Percentiles rank a stretch among this genome's conserved stretches.
These are phyloP conservation scores for Lysandra coridon DNA, from an alignment of 2,888 invertebrate species.

Conservation along the genomic window DNA sequence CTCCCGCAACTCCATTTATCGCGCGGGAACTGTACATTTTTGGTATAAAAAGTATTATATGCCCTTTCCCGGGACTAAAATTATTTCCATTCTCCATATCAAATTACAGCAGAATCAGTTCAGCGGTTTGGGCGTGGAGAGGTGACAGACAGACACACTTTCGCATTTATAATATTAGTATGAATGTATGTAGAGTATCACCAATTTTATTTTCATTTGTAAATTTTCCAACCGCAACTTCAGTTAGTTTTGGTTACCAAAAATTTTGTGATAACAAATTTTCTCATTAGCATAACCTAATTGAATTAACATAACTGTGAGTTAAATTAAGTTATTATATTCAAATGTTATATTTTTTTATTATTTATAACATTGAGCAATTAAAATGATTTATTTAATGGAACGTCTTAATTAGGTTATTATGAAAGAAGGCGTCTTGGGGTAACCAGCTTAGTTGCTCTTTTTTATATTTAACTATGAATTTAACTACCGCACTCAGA, in stretches of 20 bases:
- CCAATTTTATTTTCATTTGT: too few species aligned
- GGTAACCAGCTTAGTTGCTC: neutral
- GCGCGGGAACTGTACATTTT: too few species aligned
- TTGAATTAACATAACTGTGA: constrained; percentile 20
- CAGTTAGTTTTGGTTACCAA: neutral
- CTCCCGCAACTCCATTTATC: too few species aligned
- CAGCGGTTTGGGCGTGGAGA: too few species aligned
- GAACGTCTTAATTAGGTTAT: constrained; percentile 20
- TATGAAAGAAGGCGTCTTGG: neutral
- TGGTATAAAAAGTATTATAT: too few species aligned
- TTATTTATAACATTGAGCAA: neutral
- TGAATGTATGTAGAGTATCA: too few species aligned
- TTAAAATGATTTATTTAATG: constrained; percentile 25
- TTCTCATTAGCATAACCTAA: constrained; percentile 23
- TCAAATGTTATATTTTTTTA: constrained; percentile 23
- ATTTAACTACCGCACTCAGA: neutral
- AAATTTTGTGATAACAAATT: neutral
- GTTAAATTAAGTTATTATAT: constrained; percentile 11
- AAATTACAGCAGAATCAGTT: too few species aligned
- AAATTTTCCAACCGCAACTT: too few species aligned
- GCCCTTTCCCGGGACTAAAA: too few species aligned
- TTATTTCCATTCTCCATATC: too few species aligned
- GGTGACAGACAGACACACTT: too few species aligned
- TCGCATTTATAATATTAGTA: too few species aligned
- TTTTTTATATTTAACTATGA: neutral